Evolutionary conservation across 2,888 invertebrate species (phyloP).

Genomic region (Andrena dorsata): DNA sequence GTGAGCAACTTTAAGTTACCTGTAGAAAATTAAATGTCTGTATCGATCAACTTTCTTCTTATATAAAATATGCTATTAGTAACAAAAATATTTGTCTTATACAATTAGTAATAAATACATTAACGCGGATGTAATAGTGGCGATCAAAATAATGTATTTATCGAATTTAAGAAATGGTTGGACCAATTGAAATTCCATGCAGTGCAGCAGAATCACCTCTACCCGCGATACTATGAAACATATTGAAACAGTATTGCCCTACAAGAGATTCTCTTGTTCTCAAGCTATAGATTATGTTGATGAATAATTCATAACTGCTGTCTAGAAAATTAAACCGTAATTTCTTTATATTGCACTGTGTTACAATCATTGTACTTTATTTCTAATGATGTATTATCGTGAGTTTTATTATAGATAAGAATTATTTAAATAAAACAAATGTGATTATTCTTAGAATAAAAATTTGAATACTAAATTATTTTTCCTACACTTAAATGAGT

Average conservation of each 20-base stretch:
- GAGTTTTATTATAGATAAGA: neutral
- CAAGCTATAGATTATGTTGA: constrained; percentile 18
- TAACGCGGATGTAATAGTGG: neutral
- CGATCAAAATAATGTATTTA: neutral
- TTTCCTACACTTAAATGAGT: no score
- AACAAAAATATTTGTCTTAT: neutral
- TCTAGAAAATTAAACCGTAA: neutral
- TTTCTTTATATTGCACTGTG: neutral
- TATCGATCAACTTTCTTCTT: neutral
- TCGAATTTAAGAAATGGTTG: neutral
- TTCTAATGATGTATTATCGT: neutral
- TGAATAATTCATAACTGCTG: constrained; percentile 46
- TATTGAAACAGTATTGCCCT: constrained; percentile 3
- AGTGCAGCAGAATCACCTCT: neutral
- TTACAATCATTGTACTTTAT: neutral
- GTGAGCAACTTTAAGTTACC: neutral
- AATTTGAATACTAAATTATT: neutral
- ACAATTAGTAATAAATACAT: neutral
- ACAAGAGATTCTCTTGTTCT: constrained; percentile 34
- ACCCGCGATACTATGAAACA: neutral
- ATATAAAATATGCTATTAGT: neutral
- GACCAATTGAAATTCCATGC: neutral
- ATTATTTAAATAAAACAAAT: neutral
- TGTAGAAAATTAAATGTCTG: neutral
- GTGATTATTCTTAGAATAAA: neutral